phyloP scores from a whole-genome alignment of 1,140 invertebrate genomes.

The Maconellicoccus hirsutus region DNA sequence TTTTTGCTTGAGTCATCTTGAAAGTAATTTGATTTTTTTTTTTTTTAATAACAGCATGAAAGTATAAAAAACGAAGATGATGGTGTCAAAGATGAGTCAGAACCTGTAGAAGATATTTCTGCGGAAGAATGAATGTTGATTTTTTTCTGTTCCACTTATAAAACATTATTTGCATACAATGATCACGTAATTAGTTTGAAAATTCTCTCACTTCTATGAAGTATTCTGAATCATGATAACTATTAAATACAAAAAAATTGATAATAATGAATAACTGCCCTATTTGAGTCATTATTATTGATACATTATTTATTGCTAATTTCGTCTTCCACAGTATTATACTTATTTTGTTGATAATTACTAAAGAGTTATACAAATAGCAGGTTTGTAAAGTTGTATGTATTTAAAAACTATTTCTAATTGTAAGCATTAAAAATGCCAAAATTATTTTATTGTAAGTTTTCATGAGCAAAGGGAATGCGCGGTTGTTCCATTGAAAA shows the following conservation, averaged over 20 bases:
- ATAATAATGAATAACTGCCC: not conserved
- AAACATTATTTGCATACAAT: not conserved
- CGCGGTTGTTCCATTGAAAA: not conserved
- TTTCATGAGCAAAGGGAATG: not conserved
- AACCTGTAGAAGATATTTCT: not conserved
- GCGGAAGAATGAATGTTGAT: not conserved
- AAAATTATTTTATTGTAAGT: not conserved
- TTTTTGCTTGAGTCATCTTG: too few species aligned
- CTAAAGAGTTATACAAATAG: not conserved
- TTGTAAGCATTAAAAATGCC: not conserved
- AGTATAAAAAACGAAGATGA: slow-evolving; percentile 2
- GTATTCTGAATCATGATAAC: not conserved
- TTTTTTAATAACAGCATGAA: not conserved
- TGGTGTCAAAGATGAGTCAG: not conserved
- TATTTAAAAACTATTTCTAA: slow-evolving; percentile 4
- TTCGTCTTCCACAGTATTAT: not conserved
- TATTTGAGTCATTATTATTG: not conserved
- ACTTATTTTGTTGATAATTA: not conserved
- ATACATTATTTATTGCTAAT: not conserved
- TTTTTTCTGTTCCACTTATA: not conserved
- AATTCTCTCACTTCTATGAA: not conserved
- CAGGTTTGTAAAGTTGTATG: not conserved
- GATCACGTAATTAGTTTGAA: not conserved
- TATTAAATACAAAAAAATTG: too few species aligned
- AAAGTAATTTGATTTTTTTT: not conserved